Conservation (phyloP, 2,888 invertebrate genomes). For the Acheta domesticus region DNA sequence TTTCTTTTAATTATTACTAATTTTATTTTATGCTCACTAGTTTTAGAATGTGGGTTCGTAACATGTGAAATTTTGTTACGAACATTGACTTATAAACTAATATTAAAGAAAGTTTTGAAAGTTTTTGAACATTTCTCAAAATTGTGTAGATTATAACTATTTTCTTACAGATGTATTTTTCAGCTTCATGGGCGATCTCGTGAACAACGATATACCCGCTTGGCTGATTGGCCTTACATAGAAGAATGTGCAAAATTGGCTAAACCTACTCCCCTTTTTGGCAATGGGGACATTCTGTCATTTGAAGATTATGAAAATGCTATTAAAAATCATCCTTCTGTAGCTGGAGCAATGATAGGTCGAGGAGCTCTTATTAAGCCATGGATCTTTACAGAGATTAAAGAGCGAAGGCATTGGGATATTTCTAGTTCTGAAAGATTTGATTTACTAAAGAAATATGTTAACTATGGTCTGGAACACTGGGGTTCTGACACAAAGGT, state of each 20-base stretch:
- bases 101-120: too few species aligned
- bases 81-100: too few species aligned
- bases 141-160: too few species aligned
- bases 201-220: constrained; percentile 90
- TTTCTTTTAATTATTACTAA: not conserved
- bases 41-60: too few species aligned
- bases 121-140: too few species aligned
- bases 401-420: constrained; percentile 85
- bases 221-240: constrained; percentile 94
- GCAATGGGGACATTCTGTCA: constrained; percentile 91
- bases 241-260: constrained; percentile 75
- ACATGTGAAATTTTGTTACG: too few species aligned
- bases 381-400: too few species aligned
- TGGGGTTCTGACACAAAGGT: constrained; percentile 92
- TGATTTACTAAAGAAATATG: constrained; percentile 82
- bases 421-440: constrained; percentile 85
- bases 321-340: constrained; percentile 57
- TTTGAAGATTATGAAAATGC: constrained; percentile 78
- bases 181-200: constrained; percentile 87
- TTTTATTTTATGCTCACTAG: not conserved
- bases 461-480: constrained; percentile 92
- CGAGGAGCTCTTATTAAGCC: constrained; percentile 97
- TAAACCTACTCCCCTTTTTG: constrained; percentile 79
- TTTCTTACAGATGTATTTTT: not conserved
- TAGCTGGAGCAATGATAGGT: constrained; percentile 86